Evolutionary conservation across 2,113 vertebrate genomes (phyloP).

Genomic region (Redunca redunca): DNA sequence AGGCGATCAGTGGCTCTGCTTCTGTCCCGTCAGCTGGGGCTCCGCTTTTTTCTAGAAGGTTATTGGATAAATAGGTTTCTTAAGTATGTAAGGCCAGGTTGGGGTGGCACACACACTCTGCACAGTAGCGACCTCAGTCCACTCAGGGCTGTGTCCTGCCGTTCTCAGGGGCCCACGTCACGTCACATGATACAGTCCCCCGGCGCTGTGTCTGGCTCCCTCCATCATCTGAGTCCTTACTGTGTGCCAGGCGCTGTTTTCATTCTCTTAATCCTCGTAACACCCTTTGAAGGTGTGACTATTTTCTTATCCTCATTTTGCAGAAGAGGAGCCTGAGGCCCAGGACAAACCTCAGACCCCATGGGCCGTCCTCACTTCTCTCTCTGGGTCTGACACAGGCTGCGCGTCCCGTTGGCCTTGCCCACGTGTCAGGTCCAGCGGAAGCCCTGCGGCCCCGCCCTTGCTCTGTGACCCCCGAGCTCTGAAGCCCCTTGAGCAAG

Average conservation of each 20-base stretch:
- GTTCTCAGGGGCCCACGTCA: rapidly evolving
- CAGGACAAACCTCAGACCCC: rapidly evolving
- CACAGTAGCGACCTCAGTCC: rapidly evolving
- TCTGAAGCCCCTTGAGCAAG: not conserved
- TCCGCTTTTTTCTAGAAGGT: not conserved
- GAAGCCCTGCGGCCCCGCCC: rapidly evolving
- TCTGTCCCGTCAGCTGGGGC: not conserved
- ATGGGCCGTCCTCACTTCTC: rapidly evolving
- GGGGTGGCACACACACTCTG: rapidly evolving
- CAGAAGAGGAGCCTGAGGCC: not conserved
- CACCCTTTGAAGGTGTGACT: not conserved
- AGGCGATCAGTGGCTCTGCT: not conserved
- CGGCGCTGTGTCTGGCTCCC: rapidly evolving
- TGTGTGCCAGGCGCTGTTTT: rapidly evolving
- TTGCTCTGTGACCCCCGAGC: not conserved
- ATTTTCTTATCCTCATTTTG: not conserved
- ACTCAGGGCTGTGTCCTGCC: rapidly evolving
- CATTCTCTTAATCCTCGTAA: not conserved
- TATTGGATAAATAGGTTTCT: not conserved
- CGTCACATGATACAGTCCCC: rapidly evolving
- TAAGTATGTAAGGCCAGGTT: rapidly evolving
- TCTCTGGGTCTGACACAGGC: not conserved
- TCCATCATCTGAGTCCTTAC: rapidly evolving
- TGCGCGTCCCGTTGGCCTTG: rapidly evolving
- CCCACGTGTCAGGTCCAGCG: rapidly evolving